Evolutionary conservation across 2,797 vertebrate species (phyloP).

Genomic region (Champsocephalus gunnari): DNA sequence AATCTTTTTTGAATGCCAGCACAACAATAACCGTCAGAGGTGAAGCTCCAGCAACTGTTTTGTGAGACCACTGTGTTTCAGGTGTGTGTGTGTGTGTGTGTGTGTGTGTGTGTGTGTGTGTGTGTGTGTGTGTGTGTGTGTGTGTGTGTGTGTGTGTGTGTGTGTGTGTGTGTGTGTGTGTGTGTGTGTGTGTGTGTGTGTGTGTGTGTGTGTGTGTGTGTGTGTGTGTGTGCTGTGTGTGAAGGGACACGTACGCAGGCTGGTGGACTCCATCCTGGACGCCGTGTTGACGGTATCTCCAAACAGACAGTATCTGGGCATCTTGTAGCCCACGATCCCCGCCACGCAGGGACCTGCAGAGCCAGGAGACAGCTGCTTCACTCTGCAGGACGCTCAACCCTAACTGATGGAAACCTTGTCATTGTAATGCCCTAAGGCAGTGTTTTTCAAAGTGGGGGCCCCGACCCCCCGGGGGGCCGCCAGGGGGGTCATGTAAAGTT

Average conservation of each 20-base stretch:
- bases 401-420: too few relatives aligned
- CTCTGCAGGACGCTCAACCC: not conserved
- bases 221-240: slow-evolving; percentile 22
- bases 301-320: slow-evolving; percentile 94
- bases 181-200: slow-evolving; percentile 19
- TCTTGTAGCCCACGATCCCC: slow-evolving; percentile 93
- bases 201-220: slow-evolving; percentile 15
- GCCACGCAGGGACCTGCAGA: slow-evolving; percentile 90
- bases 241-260: slow-evolving; percentile 84
- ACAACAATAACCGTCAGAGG: not conserved
- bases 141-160: slow-evolving; percentile 15
- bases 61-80: not conserved
- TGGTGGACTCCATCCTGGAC: slow-evolving; percentile 93
- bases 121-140: slow-evolving; percentile 19
- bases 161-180: slow-evolving; percentile 20
- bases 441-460: too few relatives aligned
- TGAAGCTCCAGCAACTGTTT: not conserved
- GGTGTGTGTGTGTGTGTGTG: slow-evolving; percentile 11
- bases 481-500: too few relatives aligned
- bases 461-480: too few relatives aligned
- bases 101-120: slow-evolving; percentile 14
- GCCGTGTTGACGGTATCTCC: slow-evolving; percentile 94
- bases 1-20: not conserved
- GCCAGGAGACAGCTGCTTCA: not conserved
- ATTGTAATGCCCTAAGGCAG: too few relatives aligned